phyloP scores from a whole-genome alignment of 2,888 invertebrate genomes.

The Phyllotreta cruciferae region DNA sequence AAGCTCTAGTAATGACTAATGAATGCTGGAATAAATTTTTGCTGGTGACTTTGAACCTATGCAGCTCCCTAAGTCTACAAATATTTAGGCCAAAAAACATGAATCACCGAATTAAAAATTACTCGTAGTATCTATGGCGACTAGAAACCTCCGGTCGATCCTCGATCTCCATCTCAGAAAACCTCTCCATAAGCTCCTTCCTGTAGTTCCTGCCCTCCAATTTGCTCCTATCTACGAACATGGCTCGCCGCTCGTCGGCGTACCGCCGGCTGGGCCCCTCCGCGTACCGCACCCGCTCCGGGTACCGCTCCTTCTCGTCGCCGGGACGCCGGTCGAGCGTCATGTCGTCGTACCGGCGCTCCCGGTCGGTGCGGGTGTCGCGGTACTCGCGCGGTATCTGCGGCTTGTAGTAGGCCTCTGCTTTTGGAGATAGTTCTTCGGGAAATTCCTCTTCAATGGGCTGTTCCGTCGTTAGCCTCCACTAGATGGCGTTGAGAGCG shows the following conservation, averaged over 20 bases:
- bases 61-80: constrained; percentile 9
- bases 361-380: constrained; percentile 48
- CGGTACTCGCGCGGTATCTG: constrained; percentile 58
- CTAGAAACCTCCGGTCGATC: constrained; percentile 56
- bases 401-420: constrained; percentile 56
- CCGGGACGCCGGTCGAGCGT: constrained; percentile 32
- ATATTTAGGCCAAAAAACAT: constrained; percentile 29
- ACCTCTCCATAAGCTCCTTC: constrained; percentile 58
- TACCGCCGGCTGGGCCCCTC: constrained; percentile 41
- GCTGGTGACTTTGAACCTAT: constrained; percentile 14
- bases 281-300: constrained; percentile 35
- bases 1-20: too few relatives aligned
- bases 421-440: constrained; percentile 56
- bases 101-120: constrained; percentile 11
- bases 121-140: constrained; percentile 59
- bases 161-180: constrained; percentile 58
- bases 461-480: constrained; percentile 62
- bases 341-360: constrained; percentile 36
- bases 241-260: constrained; percentile 43
- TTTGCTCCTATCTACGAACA: constrained; percentile 46
- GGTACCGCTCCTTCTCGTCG: constrained; percentile 39
- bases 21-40: constrained; percentile 13
- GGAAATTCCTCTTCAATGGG: constrained; percentile 61
- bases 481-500: constrained; percentile 79
- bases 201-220: constrained; percentile 58